Base-by-base conservation (phyloP, 2,888 invertebrate species). In the Dione vanillae region DNA sequence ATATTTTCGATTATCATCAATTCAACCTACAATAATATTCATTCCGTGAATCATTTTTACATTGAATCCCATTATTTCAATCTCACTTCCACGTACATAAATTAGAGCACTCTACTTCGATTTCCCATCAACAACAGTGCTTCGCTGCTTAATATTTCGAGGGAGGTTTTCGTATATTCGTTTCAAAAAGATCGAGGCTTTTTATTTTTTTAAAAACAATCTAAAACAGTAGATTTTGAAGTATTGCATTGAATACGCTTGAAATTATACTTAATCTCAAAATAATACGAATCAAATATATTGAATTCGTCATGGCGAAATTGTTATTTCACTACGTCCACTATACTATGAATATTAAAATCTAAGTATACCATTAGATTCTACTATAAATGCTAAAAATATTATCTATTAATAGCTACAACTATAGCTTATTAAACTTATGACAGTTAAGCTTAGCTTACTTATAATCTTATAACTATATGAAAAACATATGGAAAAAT, bases 151-250 rank as follows among this genome's bases (percentile, higher is more conserved):
- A 67, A 67, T 54, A 67, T 70, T 70, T 65, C 52, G 35, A 52
- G 51, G 52, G 45, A 54, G 58, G 41, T 52, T 65, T 70, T 52
- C 47, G 67, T 70, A 20, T 52, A 40, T 61, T 54, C 59, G 54
- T 67, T 67, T 54, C 67, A 73, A 67, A 65, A n/a, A n/a, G n/a
- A n/a, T n/a, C n/a, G 67, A 56, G 70, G 59, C 37, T 43, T 16
- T 47, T 59, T 67, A 49, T 70, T 72, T 73, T 65, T 67, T 67
- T 70, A 73, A 70, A 73, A 70, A 67, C 67, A 65, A 43, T 67
- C 51, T 70, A 43, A 56, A 72, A 62, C 61, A 19, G 51, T 19
- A 43, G 20, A 51, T 72, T 54, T 69, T 51, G 41, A 27, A 61
- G 49, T 49, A 51, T 37, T 45, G 45, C 54, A 62, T 62, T 68